Evolutionary conservation across 1,140 invertebrate species (phyloP).

Genomic region (Lethocerus indicus): DNA sequence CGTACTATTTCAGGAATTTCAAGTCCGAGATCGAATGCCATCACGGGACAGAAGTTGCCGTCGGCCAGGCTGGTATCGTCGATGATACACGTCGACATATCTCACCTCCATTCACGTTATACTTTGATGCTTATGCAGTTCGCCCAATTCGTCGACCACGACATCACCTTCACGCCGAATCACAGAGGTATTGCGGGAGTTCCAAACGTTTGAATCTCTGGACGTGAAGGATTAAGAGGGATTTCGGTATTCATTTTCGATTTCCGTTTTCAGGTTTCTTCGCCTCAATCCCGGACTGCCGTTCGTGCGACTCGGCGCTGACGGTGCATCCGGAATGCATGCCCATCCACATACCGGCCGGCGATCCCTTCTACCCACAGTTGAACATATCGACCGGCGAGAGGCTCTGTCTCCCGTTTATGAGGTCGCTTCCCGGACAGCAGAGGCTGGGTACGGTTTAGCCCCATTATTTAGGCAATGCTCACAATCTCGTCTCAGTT

Average conservation of each 20-base stretch:
- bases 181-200: slow-evolving; percentile 49
- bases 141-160: slow-evolving; percentile 82
- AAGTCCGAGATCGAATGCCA: slow-evolving; percentile 48
- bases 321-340: slow-evolving; percentile 82
- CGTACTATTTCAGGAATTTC: slow-evolving; percentile 45
- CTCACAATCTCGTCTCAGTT: too few species aligned
- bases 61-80: slow-evolving; percentile 70
- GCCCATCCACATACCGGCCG: slow-evolving; percentile 65
- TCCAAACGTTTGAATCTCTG: not conserved
- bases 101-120: slow-evolving; percentile 68
- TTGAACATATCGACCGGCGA: slow-evolving; percentile 62
- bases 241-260: not conserved
- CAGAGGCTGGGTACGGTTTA: slow-evolving; percentile 43
- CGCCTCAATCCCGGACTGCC: slow-evolving; percentile 67
- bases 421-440: slow-evolving; percentile 79
- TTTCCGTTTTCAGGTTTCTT: slow-evolving; percentile 37
- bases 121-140: slow-evolving; percentile 87
- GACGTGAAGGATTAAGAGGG: not conserved
- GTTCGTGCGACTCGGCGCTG: slow-evolving; percentile 60
- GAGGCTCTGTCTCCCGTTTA: slow-evolving; percentile 79
- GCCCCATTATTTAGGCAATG: too few species aligned
- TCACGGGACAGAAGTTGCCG: slow-evolving; percentile 54
- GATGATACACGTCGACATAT: slow-evolving; percentile 74
- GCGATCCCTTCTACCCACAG: slow-evolving; percentile 72
- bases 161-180: slow-evolving; percentile 80